Base-by-base conservation (phyloP, 2,797 vertebrate species). In the Diceros bicornis region DNA sequence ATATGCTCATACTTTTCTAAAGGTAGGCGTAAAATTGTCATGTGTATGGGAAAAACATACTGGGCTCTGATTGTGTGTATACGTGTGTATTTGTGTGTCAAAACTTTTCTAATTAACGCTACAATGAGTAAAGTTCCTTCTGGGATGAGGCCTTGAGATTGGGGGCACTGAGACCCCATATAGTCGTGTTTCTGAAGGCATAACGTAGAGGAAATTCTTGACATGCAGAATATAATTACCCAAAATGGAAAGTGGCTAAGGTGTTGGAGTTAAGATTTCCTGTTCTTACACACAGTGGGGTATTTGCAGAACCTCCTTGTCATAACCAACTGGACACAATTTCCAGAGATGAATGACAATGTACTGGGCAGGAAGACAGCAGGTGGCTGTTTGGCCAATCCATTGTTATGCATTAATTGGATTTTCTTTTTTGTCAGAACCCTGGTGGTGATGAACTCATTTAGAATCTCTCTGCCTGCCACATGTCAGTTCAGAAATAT, bases 391-490 rank as follows among this genome's bases (percentile, higher is more conserved):
- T 66, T 91, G 69, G 47, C 34, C 20, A 41, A 11, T 92, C 66
- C 85, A 92, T 82, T 89, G 96, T 77, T 98, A 96, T 47, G 52
- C 62, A 6, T 89, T 89, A 94, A 97, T 55, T 75, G 6, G 20
- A 16, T 94, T 74, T 93, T 89, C 47, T 71, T 84, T n/a, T 93
- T 71, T 61, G 84, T 93, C 91, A 4, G 4, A 61, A 90, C 86
- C 92, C 96, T 85, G 81, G 95, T 94, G 96, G 89, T 62, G 9
- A 78, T 87, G 27, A 93, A 85, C 90, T 98, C 97, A 90, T 98
- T 98, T 96, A 97, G 94, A 95, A 74, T 95, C 87, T 55, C 96
- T 17, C 88, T 94, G 97, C 94, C 91, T 97, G 96, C 98, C 97
- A 92, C 98, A 85, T 91, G 98, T 95, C 95, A 93, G 59, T 72